These are phyloP conservation scores for Apus apus DNA, from an alignment of 2,113 vertebrate genomes.

Conservation along the genomic window DNA sequence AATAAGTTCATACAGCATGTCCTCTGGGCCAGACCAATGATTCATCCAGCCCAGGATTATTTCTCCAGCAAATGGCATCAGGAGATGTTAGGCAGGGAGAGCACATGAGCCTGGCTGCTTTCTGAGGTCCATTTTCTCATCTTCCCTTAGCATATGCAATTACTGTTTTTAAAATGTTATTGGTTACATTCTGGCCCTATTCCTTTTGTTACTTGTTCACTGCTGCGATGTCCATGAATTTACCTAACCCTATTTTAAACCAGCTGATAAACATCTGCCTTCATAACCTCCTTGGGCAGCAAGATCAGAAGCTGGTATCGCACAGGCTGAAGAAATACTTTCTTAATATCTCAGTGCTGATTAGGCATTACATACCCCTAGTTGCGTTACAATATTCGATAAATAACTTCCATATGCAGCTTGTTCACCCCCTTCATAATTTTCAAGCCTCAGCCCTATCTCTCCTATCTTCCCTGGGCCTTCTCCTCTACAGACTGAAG, in stretches of 20 bases:
- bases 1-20: background rate
- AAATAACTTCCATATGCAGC: background rate
- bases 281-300: background rate
- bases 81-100: background rate
- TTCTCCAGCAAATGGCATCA: background rate
- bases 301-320: background rate
- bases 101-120: background rate
- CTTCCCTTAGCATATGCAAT: background rate
- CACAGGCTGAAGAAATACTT: background rate
- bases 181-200: background rate
- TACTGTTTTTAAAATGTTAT: background rate
- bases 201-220: background rate
- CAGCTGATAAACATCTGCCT: background rate
- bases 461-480: background rate
- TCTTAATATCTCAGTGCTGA: background rate
- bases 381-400: background rate
- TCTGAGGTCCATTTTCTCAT: background rate
- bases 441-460: background rate
- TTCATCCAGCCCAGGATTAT: background rate
- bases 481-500: background rate
- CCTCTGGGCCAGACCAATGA: background rate
- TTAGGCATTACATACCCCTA: background rate
- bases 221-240: background rate
- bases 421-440: background rate
- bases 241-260: background rate